Percentiles rank a stretch among this genome's conserved stretches.
phyloP scores from a whole-genome alignment of 2,888 invertebrate species.

The Leistus spinibarbis region DNA sequence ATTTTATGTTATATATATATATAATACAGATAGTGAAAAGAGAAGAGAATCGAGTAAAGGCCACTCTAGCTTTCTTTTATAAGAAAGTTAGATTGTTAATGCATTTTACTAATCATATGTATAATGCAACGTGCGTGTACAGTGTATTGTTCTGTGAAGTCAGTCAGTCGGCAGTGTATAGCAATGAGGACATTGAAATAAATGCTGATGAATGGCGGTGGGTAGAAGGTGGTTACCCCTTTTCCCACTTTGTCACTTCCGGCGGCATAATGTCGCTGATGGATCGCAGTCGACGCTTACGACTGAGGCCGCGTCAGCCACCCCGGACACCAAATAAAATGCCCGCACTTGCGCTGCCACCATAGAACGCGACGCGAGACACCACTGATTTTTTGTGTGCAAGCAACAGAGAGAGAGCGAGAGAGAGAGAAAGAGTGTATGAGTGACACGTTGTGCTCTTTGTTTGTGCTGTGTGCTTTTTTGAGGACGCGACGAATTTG shows the following conservation, averaged over 20 bases:
- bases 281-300: constrained; percentile 17
- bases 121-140: too few species aligned
- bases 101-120: too few species aligned
- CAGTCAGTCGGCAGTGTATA: too few species aligned
- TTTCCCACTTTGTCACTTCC: constrained; percentile 32
- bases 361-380: neutral
- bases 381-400: neutral
- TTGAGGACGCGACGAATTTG: constrained; percentile 32
- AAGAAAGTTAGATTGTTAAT: too few species aligned
- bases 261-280: constrained; percentile 31
- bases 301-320: neutral
- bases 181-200: neutral
- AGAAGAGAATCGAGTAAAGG: too few species aligned
- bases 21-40: too few species aligned
- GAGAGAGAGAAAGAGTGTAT: too few species aligned
- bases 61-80: too few species aligned
- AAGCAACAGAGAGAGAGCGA: neutral
- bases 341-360: neutral
- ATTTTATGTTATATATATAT: too few species aligned
- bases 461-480: neutral
- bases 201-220: neutral
- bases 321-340: neutral
- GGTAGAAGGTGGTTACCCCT: neutral
- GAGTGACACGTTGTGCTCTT: neutral
- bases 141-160: too few species aligned